Evolutionary conservation across 2,113 vertebrate genomes (phyloP).

Genomic region (Dromas ardeola): DNA sequence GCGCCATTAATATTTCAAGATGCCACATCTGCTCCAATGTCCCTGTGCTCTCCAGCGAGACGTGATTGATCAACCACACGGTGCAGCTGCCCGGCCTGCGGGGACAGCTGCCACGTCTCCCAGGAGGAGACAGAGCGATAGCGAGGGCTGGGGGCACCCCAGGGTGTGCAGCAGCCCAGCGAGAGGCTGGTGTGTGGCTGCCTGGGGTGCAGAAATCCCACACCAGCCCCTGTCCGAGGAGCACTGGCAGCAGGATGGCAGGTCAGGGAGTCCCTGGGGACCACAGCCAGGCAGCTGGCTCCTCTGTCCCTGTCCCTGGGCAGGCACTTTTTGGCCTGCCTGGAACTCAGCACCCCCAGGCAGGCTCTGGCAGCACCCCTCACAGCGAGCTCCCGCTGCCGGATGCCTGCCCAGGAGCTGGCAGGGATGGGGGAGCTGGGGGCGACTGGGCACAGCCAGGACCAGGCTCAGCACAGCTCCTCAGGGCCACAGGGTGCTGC

Average conservation of each 20-base stretch:
- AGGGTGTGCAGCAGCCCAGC: background rate
- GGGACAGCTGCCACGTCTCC: background rate
- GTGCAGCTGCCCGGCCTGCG: rapidly evolving
- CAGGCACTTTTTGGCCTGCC: rapidly evolving
- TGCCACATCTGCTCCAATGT: background rate
- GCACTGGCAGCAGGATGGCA: rapidly evolving
- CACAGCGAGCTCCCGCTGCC: rapidly evolving
- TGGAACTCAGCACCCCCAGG: rapidly evolving
- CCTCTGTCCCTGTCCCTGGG: background rate
- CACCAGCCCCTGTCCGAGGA: background rate
- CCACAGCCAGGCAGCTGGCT: background rate
- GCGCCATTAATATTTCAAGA: constrained; percentile 12
- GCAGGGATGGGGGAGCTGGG: rapidly evolving
- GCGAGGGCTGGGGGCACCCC: too few relatives aligned
- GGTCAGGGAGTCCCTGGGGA: background rate
- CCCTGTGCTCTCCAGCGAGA: background rate
- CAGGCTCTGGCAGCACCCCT: background rate
- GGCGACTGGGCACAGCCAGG: background rate
- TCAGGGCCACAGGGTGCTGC: background rate
- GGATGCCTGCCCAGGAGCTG: background rate
- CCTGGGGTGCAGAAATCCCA: background rate
- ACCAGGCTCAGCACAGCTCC: rapidly evolving
- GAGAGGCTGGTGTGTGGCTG: rapidly evolving
- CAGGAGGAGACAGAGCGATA: rapidly evolving
- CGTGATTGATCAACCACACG: background rate